A percentile compares a stretch with the other conserved stretches of the same genome.
Conservation (phyloP, 2,888 invertebrate genomes). For the Apomyelois bistriatella region DNA sequence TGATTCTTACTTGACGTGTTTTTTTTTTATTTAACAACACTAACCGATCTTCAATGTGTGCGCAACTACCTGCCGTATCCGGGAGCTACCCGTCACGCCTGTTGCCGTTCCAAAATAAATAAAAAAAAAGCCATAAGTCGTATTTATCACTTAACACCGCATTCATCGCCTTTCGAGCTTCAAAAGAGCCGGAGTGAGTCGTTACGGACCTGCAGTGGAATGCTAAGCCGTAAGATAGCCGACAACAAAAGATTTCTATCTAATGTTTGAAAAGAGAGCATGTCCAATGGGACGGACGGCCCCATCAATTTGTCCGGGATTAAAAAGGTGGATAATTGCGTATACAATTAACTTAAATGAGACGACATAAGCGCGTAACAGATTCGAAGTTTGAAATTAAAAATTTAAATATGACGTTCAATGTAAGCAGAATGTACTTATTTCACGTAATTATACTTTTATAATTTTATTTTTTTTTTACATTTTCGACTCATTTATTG, state of each 20-base stretch:
- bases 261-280: slow-evolving; percentile 29
- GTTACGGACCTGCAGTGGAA: slow-evolving; percentile 33
- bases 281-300: slow-evolving; percentile 36
- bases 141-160: slow-evolving; percentile 50
- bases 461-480: too few species aligned
- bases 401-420: background rate
- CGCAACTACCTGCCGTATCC: slow-evolving; percentile 70
- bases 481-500: too few species aligned
- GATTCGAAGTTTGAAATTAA: background rate
- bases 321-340: slow-evolving; percentile 48
- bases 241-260: slow-evolving; percentile 30
- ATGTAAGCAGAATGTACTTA: too few species aligned
- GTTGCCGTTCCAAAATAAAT: slow-evolving; percentile 56
- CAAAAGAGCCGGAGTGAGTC: slow-evolving; percentile 29
- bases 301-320: slow-evolving; percentile 45
- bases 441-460: too few species aligned
- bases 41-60: slow-evolving; percentile 52
- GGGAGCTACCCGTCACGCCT: slow-evolving; percentile 57
- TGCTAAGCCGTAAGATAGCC: slow-evolving; percentile 24
- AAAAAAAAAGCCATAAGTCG: slow-evolving; percentile 40
- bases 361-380: slow-evolving; percentile 31
- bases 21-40: slow-evolving; percentile 43
- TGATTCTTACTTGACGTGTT: too few species aligned
- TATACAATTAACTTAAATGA: slow-evolving; percentile 56
- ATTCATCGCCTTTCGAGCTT: slow-evolving; percentile 46